These are phyloP conservation scores for Phthorimaea operculella DNA, from an alignment of 1,140 invertebrate genomes.

Conservation along the genomic window DNA sequence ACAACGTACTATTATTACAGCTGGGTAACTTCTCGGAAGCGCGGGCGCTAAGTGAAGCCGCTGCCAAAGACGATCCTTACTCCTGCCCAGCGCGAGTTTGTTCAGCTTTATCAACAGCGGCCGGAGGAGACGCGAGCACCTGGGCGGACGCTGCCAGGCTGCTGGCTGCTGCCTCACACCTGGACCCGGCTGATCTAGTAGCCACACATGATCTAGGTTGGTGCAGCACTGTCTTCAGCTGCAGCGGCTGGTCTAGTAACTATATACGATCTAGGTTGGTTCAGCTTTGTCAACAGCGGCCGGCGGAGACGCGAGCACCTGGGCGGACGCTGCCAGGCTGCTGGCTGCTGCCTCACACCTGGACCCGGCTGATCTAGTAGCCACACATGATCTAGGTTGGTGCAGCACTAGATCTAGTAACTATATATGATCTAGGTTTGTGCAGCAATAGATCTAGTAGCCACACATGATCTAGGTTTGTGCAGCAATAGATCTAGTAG, in stretches of 20 bases:
- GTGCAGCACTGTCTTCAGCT: no score
- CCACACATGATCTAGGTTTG: no score
- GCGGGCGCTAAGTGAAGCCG: slow-evolving; percentile 35
- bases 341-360: slow-evolving; percentile 47
- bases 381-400: slow-evolving; percentile 48
- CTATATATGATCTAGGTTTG: no score
- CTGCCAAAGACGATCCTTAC: slow-evolving; percentile 52
- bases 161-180: slow-evolving; percentile 43
- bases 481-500: no score
- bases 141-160: slow-evolving; percentile 22
- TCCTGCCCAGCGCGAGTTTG: slow-evolving; percentile 41
- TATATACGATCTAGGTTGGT: slow-evolving; percentile 46
- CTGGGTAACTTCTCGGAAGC: slow-evolving; percentile 50
- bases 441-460: no score
- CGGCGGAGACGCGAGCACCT: slow-evolving; percentile 11
- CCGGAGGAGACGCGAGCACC: slow-evolving; percentile 10
- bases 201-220: slow-evolving; percentile 51
- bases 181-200: slow-evolving; percentile 52
- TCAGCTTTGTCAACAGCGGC: slow-evolving; percentile 23
- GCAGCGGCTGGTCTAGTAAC: slow-evolving; percentile 50
- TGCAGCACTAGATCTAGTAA: no score
- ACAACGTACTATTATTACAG: no score
- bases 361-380: slow-evolving; percentile 51
- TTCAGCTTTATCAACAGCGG: slow-evolving; percentile 21
- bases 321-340: slow-evolving; percentile 20